phyloP scores from a whole-genome alignment of 2,113 vertebrate genomes.

The Junco hyemalis region DNA sequence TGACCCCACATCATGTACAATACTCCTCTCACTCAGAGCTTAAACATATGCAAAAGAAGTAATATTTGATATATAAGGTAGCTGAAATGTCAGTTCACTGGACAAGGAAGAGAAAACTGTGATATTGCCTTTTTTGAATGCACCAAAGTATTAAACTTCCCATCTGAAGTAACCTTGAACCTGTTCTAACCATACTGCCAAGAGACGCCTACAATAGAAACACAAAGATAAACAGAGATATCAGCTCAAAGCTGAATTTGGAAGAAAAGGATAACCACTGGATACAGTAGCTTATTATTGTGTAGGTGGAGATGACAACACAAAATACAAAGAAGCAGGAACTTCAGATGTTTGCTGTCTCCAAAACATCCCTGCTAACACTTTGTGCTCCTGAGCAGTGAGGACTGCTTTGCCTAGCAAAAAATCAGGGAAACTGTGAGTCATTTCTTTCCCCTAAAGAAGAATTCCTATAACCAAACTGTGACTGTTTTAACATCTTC shows the following conservation, averaged over 20 bases:
- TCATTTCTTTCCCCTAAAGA: rapidly evolving
- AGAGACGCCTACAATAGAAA: not conserved
- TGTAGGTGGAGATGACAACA: not conserved
- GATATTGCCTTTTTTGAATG: not conserved
- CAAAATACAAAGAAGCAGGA: not conserved
- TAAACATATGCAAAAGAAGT: not conserved
- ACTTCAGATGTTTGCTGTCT: not conserved
- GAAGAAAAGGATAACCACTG: not conserved
- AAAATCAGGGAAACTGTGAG: not conserved
- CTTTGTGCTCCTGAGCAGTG: not conserved
- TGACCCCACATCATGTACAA: rapidly evolving
- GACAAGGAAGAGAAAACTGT: not conserved
- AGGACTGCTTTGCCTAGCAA: not conserved
- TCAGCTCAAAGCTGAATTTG: not conserved
- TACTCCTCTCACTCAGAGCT: not conserved
- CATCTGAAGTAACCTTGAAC: not conserved
- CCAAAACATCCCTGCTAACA: not conserved
- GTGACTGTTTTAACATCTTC: not conserved
- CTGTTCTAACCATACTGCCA: not conserved
- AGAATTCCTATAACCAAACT: not conserved
- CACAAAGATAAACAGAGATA: not conserved
- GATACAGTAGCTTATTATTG: not conserved
- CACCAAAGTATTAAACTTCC: not conserved
- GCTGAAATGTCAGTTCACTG: not conserved
- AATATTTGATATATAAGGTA: not conserved